Evolutionary conservation across 2,797 vertebrate genomes (phyloP).

Genomic region (Microcaecilia unicolor): DNA sequence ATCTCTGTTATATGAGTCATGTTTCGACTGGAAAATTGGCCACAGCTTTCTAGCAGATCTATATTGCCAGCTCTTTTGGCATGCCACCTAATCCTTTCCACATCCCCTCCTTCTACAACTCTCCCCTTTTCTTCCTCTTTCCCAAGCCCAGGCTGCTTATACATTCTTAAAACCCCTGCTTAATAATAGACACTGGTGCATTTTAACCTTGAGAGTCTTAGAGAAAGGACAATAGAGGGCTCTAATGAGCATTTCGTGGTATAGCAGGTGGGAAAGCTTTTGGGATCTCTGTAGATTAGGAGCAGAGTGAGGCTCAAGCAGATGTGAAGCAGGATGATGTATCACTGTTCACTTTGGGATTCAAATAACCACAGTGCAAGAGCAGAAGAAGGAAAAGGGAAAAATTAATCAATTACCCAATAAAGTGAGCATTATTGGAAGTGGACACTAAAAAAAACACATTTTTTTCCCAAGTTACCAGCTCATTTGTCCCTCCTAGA

Average conservation of each 20-base stretch:
- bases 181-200: slow-evolving; percentile 69
- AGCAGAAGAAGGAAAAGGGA: slow-evolving; percentile 51
- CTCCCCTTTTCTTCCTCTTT: no score
- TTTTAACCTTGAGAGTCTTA: slow-evolving; percentile 60
- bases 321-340: slow-evolving; percentile 78
- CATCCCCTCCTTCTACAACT: slow-evolving; percentile 27
- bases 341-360: slow-evolving; percentile 71
- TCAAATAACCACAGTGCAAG: slow-evolving; percentile 60
- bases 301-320: slow-evolving; percentile 66
- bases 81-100: slow-evolving; percentile 60
- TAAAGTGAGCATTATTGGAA: slow-evolving; percentile 40
- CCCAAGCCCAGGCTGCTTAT: slow-evolving; percentile 30
- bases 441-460: slow-evolving; percentile 41
- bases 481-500: no score
- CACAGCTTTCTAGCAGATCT: slow-evolving; percentile 58
- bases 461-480: slow-evolving; percentile 29
- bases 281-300: slow-evolving; percentile 72
- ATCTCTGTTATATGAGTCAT: slow-evolving; percentile 91
- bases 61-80: slow-evolving; percentile 63
- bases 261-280: slow-evolving; percentile 72
- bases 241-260: slow-evolving; percentile 65
- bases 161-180: slow-evolving; percentile 43
- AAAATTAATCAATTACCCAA: slow-evolving; percentile 52
- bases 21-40: slow-evolving; percentile 93
- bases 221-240: slow-evolving; percentile 62